A percentile compares a stretch with the other conserved stretches of the same genome.
These are phyloP conservation scores for Scytalopus superciliaris DNA, from an alignment of 2,113 vertebrate species.

Conservation along the genomic window DNA sequence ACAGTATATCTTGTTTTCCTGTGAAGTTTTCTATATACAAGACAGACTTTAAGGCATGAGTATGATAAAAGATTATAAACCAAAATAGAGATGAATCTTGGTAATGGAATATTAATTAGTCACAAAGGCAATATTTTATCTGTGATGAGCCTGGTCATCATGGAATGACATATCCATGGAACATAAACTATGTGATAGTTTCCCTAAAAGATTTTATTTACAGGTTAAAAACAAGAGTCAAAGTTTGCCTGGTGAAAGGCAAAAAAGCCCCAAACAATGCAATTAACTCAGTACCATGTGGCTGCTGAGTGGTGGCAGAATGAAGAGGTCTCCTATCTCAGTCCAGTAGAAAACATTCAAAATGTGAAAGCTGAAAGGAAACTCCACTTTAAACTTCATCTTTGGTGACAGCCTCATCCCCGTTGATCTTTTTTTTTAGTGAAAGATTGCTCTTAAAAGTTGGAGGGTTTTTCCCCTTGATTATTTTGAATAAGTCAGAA, in stretches of 20 bases:
- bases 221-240: background rate
- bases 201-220: background rate
- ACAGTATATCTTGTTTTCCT: background rate
- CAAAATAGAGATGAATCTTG: background rate
- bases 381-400: background rate
- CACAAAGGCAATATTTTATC: background rate
- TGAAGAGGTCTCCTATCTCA: background rate
- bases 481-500: background rate
- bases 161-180: background rate
- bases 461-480: rapidly evolving
- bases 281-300: background rate
- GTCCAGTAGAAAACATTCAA: background rate
- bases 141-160: background rate
- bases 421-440: background rate
- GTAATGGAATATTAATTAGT: background rate
- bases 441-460: background rate
- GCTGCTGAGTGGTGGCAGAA: background rate
- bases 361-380: background rate
- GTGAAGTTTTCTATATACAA: background rate
- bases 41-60: background rate
- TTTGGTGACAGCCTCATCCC: background rate
- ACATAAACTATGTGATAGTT: background rate
- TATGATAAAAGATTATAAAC: background rate
- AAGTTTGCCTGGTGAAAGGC: background rate
- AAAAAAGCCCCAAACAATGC: background rate